Percentiles rank a stretch among this genome's conserved stretches.
phyloP scores from a whole-genome alignment of 2,797 vertebrate genomes.

The Crocidura indochinensis region DNA sequence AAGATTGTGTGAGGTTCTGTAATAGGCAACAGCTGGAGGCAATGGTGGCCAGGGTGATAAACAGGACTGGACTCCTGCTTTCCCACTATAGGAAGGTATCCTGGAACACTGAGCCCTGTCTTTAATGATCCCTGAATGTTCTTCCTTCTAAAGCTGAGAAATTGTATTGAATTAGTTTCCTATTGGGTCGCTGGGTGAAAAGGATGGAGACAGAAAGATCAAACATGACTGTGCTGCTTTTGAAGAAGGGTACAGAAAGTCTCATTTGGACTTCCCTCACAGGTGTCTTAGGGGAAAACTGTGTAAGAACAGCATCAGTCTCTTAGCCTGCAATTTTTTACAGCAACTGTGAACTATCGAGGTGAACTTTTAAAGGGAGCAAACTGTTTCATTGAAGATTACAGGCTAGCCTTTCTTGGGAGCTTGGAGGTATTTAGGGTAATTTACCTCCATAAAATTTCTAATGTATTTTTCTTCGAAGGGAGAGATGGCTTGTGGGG shows the following conservation, averaged over 20 bases:
- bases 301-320: conserved; percentile 4
- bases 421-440: neutral
- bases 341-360: conserved; percentile 47
- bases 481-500: neutral
- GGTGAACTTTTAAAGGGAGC: conserved; percentile 51
- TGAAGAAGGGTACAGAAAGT: neutral
- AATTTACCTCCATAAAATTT: conserved; percentile 36
- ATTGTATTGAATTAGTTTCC: conserved; percentile 13
- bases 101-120: neutral
- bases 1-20: conserved; percentile 36
- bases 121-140: neutral
- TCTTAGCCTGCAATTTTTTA: neutral
- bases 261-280: neutral
- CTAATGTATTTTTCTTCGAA: neutral
- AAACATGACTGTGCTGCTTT: neutral
- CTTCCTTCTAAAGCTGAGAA: neutral
- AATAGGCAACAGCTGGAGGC: conserved; percentile 76
- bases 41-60: conserved; percentile 58
- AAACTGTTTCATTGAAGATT: neutral
- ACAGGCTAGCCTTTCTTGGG: neutral
- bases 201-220: neutral
- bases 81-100: neutral
- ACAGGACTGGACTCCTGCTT: conserved; percentile 51
- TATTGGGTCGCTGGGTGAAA: neutral
- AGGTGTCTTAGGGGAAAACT: neutral